phyloP scores from a whole-genome alignment of 92 coral and sea anemone genomes.

The Plumapathes pennacea region DNA sequence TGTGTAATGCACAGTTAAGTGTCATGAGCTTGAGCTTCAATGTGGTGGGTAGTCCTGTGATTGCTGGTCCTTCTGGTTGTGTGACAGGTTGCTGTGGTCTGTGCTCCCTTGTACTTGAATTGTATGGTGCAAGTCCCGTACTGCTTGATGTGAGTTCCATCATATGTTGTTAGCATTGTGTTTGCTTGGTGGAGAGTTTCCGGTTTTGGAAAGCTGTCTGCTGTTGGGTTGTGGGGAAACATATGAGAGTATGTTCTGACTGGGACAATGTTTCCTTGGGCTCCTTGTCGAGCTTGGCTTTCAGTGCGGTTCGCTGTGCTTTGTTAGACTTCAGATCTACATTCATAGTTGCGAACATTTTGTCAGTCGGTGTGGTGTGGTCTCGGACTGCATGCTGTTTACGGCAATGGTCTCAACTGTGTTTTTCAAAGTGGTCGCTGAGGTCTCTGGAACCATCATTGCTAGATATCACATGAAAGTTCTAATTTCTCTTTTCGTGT shows the following conservation, averaged over 20 bases:
- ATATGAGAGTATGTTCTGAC: slow-evolving; percentile 35
- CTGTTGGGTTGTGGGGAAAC: slow-evolving; percentile 47
- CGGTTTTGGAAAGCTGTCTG: slow-evolving; percentile 35
- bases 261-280: slow-evolving; percentile 62
- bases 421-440: slow-evolving; percentile 26
- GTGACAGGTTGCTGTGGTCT: slow-evolving; percentile 26
- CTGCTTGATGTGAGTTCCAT: slow-evolving; percentile 14
- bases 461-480: neutral
- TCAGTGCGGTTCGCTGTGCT: slow-evolving; percentile 12
- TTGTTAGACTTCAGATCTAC: slow-evolving; percentile 7
- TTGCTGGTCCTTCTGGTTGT: slow-evolving; percentile 28
- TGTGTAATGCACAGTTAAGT: no score
- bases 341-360: slow-evolving; percentile 29
- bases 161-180: slow-evolving; percentile 22
- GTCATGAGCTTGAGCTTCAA: no score
- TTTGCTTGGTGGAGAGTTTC: slow-evolving; percentile 10
- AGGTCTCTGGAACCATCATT: slow-evolving; percentile 3
- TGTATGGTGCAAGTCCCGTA: slow-evolving; percentile 18
- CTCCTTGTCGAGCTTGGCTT: slow-evolving; percentile 52
- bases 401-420: no score
- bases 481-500: slow-evolving; percentile 9
- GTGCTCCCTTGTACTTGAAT: slow-evolving; percentile 9
- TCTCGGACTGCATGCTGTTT: neutral
- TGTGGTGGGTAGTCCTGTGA: slow-evolving; percentile 26
- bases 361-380: neutral